Evolutionary conservation across 2,113 vertebrate genomes (phyloP).

Genomic region (Tachuris rubrigastra): DNA sequence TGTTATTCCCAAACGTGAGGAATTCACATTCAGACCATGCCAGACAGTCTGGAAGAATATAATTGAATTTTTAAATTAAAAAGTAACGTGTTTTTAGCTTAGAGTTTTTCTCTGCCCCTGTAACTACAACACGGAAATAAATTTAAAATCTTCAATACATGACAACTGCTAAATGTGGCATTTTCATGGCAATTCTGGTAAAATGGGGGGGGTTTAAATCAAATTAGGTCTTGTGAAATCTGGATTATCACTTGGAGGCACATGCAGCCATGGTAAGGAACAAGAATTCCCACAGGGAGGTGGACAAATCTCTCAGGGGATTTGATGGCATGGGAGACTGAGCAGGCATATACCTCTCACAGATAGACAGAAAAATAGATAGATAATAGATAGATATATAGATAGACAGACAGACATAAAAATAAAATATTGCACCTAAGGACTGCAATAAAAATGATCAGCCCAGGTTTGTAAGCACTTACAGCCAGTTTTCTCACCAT

Average conservation of each 20-base stretch:
- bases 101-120: not conserved
- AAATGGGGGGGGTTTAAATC: not conserved
- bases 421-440: not conserved
- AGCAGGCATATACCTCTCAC: not conserved
- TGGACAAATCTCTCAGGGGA: not conserved
- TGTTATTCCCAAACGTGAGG: not conserved
- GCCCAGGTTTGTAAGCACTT: not conserved
- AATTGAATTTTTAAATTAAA: not conserved
- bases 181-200: not conserved
- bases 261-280: not conserved
- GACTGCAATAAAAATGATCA: not conserved
- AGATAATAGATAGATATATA: not conserved
- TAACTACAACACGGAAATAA: not conserved
- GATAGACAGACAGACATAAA: not conserved
- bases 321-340: not conserved
- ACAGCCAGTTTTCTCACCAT: not conserved
- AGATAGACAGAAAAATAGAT: not conserved
- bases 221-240: not conserved
- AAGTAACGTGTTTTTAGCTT: not conserved
- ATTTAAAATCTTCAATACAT: not conserved
- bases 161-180: not conserved
- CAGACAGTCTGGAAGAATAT: not conserved
- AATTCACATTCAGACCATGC: not conserved
- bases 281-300: not conserved
- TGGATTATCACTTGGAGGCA: not conserved